phyloP scores from a whole-genome alignment of 2,113 vertebrate genomes.

The Pituophis catenifer region DNA sequence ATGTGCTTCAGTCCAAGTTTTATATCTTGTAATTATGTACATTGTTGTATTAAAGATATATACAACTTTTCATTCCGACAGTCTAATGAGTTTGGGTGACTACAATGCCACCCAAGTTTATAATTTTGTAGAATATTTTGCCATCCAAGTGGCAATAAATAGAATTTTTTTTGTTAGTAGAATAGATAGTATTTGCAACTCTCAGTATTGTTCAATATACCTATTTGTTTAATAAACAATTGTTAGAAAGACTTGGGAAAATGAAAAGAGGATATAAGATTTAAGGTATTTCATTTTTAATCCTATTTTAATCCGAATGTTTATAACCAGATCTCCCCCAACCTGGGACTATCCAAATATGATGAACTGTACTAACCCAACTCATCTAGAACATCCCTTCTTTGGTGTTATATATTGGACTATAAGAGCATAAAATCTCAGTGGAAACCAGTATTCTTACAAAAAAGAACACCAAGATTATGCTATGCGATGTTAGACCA shows the following conservation, averaged over 20 bases:
- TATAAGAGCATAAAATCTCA: neutral
- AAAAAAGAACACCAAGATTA: neutral
- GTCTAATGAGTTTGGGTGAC: slow-evolving; percentile 43
- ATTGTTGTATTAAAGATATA: slow-evolving; percentile 54
- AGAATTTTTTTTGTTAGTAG: slow-evolving; percentile 18
- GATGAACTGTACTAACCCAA: neutral
- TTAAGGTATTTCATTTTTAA: slow-evolving; percentile 36
- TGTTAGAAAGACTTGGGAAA: neutral
- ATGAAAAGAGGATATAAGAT: slow-evolving; percentile 12
- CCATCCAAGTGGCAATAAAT: slow-evolving; percentile 38
- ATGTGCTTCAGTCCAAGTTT: slow-evolving; percentile 41
- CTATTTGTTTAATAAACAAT: slow-evolving; percentile 21
- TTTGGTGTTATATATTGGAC: neutral
- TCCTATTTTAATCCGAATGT: slow-evolving; percentile 22
- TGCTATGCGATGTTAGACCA: neutral
- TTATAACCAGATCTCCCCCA: neutral
- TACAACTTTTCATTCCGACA: slow-evolving; percentile 48
- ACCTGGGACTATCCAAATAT: neutral
- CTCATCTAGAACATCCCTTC: neutral
- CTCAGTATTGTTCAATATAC: slow-evolving; percentile 20
- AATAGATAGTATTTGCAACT: slow-evolving; percentile 3
- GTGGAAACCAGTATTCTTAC: slow-evolving; percentile 23
- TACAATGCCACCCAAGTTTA: slow-evolving; percentile 26
- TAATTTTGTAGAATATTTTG: slow-evolving; percentile 21
- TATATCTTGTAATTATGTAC: slow-evolving; percentile 48